phyloP scores from a whole-genome alignment of 2,888 invertebrate species.

The Parelbella ahira region DNA sequence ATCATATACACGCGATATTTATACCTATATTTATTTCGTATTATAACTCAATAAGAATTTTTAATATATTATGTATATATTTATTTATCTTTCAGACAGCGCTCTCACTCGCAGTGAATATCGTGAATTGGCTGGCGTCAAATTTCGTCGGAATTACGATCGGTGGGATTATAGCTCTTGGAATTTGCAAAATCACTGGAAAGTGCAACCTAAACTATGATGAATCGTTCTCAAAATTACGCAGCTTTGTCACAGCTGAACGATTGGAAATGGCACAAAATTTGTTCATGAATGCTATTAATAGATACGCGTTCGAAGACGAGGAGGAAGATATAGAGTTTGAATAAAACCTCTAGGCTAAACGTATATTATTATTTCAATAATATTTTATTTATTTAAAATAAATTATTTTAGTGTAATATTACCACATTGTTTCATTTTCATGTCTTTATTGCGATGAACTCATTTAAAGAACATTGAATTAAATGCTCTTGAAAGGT shows the following conservation, averaged over 20 bases:
- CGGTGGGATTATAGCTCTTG: constrained; percentile 38
- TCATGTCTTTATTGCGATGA: too few species aligned
- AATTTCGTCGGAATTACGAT: constrained; percentile 38
- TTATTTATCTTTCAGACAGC: constrained; percentile 34
- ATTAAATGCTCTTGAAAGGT: too few species aligned
- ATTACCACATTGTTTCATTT: too few species aligned
- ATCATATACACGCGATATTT: too few species aligned
- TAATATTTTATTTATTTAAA: constrained; percentile 6
- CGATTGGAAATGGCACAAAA: constrained; percentile 69
- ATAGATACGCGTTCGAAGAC: constrained; percentile 57
- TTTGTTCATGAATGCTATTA: constrained; percentile 73
- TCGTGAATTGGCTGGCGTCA: constrained; percentile 42
- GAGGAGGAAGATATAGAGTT: constrained; percentile 22
- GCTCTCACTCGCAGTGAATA: constrained; percentile 34
- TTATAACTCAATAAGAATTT: too few species aligned
- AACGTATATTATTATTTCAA: neutral
- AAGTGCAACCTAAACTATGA: constrained; percentile 39
- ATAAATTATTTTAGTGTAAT: too few species aligned
- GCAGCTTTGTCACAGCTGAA: constrained; percentile 72
- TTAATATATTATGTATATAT: too few species aligned
- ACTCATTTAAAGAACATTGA: too few species aligned
- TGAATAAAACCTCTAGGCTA: constrained; percentile 1
- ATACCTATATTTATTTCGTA: too few species aligned
- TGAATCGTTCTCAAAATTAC: constrained; percentile 44
- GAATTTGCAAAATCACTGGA: constrained; percentile 42